Conservation (phyloP, 2,888 invertebrate genomes). For the Agelastica alni region DNA sequence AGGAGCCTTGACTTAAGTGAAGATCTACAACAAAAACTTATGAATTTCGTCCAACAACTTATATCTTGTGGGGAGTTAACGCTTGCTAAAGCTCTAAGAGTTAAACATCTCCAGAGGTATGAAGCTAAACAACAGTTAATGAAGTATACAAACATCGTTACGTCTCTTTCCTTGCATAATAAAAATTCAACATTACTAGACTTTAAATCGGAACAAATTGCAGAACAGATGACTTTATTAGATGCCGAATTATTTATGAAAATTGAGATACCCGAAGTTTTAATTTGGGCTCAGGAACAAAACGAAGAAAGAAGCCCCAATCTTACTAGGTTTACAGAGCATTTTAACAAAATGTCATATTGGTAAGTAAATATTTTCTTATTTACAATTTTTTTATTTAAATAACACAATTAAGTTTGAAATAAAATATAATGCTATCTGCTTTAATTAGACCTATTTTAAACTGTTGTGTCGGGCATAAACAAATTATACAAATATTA, state of each 20-base stretch:
- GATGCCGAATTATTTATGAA: conserved; percentile 95
- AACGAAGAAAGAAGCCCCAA: conserved; percentile 97
- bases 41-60: conserved; percentile 92
- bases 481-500: too few relatives aligned
- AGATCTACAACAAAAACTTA: conserved; percentile 77
- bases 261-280: conserved; percentile 95
- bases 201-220: conserved; percentile 93
- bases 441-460: too few relatives aligned
- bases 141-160: conserved; percentile 39
- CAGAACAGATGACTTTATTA: conserved; percentile 96
- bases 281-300: conserved; percentile 97
- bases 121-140: conserved; percentile 48
- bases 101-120: conserved; percentile 87
- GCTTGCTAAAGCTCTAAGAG: conserved; percentile 86
- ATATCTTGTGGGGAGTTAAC: conserved; percentile 90
- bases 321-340: conserved; percentile 94
- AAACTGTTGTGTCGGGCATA: too few relatives aligned
- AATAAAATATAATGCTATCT: too few relatives aligned
- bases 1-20: conserved; percentile 86
- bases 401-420: too few relatives aligned
- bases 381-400: too few relatives aligned
- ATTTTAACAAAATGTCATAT: conserved; percentile 99
- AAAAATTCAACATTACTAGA: conserved; percentile 74
- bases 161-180: conserved; percentile 46
- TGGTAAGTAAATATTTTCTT: conserved; percentile 75